phyloP scores from a whole-genome alignment of 2,113 vertebrate genomes.

The Aphyosemion australe region DNA sequence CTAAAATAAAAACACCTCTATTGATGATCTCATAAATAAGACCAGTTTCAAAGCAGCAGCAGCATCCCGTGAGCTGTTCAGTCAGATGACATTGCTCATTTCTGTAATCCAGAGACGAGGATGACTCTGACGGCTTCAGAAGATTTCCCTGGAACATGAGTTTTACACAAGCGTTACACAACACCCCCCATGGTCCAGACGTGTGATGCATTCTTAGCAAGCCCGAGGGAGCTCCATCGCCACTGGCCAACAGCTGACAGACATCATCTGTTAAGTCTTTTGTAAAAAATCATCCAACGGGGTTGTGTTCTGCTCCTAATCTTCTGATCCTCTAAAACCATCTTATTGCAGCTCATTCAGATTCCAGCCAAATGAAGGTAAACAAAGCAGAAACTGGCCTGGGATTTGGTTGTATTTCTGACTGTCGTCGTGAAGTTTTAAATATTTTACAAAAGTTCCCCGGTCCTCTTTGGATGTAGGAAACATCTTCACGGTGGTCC shows the following conservation, averaged over 20 bases:
- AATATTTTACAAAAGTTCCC: neutral
- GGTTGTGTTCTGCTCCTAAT: constrained; percentile 34
- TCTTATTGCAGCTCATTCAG: constrained; percentile 13
- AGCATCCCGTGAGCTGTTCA: neutral
- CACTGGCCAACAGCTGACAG: constrained; percentile 17
- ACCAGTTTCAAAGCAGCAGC: neutral
- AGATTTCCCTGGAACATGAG: constrained; percentile 19
- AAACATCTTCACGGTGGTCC: constrained; percentile 2
- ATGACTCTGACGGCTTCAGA: constrained; percentile 9
- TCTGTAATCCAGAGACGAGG: constrained; percentile 2
- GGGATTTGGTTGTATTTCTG: neutral
- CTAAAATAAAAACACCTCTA: neutral
- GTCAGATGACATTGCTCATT: neutral
- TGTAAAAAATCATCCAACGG: constrained; percentile 17
- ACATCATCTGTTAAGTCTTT: constrained; percentile 12
- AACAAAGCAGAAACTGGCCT: constrained; percentile 10
- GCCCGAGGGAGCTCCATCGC: constrained; percentile 6
- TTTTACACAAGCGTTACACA: constrained; percentile 42
- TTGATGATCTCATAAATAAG: neutral
- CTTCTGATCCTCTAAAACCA: constrained; percentile 46
- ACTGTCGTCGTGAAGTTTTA: neutral
- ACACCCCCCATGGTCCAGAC: constrained; percentile 1
- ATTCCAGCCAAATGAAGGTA: constrained; percentile 23
- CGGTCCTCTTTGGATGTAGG: constrained; percentile 5
- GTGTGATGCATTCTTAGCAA: constrained; percentile 13